Conservation (phyloP, 2,113 vertebrate species). For the Pteropus alecto region DNA sequence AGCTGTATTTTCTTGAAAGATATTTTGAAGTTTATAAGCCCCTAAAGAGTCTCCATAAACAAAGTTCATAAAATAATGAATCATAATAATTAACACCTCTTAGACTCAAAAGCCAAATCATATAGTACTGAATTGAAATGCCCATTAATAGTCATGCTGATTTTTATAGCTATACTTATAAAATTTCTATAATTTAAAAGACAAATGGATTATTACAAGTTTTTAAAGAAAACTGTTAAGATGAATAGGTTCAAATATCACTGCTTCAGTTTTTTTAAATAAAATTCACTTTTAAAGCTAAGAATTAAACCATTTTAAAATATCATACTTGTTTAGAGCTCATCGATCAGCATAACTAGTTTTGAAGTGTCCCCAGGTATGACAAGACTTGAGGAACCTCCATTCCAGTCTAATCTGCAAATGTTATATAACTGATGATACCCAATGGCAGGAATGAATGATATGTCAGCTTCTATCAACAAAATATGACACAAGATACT, state of each 20-base stretch:
- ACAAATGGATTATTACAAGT: neutral
- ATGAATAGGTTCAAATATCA: constrained; percentile 27
- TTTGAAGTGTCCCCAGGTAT: constrained; percentile 28
- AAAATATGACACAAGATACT: neutral
- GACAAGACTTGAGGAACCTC: constrained; percentile 48
- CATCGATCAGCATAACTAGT: constrained; percentile 1
- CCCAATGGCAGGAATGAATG: neutral
- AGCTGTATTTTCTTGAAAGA: constrained; percentile 56
- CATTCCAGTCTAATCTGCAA: constrained; percentile 25
- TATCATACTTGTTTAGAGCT: neutral
- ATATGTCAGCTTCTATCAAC: constrained; percentile 18
- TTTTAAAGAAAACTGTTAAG: neutral
- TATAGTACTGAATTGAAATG: neutral
- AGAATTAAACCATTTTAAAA: constrained; percentile 35
- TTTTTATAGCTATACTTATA: constrained; percentile 22
- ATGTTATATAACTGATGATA: constrained; percentile 56
- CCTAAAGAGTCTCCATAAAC: constrained; percentile 67
- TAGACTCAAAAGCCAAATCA: constrained; percentile 31
- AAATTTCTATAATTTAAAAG: neutral
- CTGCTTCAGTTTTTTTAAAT: constrained; percentile 48
- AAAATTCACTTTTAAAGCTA: constrained; percentile 58
- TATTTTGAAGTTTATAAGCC: constrained; percentile 73
- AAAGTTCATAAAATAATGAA: constrained; percentile 69
- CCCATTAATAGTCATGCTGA: neutral
- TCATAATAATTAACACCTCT: constrained; percentile 33